Percentiles rank a stretch among this genome's conserved stretches.
phyloP scores from a whole-genome alignment of 2,797 vertebrate genomes.

The Melanotaenia trifasciata region DNA sequence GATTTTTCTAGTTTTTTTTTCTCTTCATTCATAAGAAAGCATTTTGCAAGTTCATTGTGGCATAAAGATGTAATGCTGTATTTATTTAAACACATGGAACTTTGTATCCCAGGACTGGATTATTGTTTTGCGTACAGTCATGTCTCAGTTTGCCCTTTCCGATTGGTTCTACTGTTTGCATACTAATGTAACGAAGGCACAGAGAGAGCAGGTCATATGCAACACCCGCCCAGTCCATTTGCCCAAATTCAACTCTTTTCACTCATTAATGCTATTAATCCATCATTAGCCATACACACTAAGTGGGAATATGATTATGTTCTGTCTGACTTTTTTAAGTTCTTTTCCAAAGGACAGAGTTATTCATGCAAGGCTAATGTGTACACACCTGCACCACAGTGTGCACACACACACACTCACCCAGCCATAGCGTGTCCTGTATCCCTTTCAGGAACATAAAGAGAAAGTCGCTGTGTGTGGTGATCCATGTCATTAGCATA shows the following conservation, averaged over 20 bases:
- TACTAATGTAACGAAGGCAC: constrained; percentile 36
- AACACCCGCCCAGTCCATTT: constrained; percentile 34
- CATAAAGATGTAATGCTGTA: constrained; percentile 55
- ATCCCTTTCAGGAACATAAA: constrained; percentile 77
- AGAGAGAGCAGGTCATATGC: constrained; percentile 42
- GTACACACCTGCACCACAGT: constrained; percentile 64
- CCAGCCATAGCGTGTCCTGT: constrained; percentile 34
- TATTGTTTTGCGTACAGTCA: constrained; percentile 23
- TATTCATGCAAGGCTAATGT: constrained; percentile 63
- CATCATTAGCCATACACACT: constrained; percentile 66
- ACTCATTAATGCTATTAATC: constrained; percentile 68
- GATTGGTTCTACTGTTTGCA: constrained; percentile 25
- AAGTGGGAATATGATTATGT: constrained; percentile 69
- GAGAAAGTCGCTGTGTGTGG: constrained; percentile 74
- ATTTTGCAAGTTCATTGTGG: constrained; percentile 51
- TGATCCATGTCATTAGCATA: constrained; percentile 85
- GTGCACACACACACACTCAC: constrained; percentile 8
- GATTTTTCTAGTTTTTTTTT: constrained; percentile 37
- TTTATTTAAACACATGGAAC: constrained; percentile 62
- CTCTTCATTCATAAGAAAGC: constrained; percentile 34
- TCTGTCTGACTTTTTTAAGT: constrained; percentile 22
- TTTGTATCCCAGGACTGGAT: constrained; percentile 31
- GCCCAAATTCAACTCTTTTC: constrained; percentile 41
- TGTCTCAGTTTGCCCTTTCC: constrained; percentile 34
- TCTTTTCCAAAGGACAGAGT: constrained; percentile 37